Base-by-base conservation (phyloP, 2,888 invertebrate species). In the Hylaea fasciaria region DNA sequence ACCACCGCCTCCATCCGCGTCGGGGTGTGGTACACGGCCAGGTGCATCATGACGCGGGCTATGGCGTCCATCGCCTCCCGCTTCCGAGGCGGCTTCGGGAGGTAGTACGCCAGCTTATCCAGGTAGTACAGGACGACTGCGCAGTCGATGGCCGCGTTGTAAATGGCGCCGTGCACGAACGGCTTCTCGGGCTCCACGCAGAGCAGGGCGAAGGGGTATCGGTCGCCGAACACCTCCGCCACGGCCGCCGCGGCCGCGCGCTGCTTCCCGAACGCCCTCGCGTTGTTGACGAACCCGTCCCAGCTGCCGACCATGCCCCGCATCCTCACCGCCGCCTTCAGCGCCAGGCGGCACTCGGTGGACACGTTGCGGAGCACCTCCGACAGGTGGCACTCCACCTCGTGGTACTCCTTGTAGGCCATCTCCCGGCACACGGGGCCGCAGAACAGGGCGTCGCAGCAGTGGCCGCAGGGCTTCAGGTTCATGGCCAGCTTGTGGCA, bases 361-460 rank as follows among this genome's bases (percentile, higher is more conserved):
- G 41, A 13, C 1, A 14, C 32, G 13, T 46, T 14, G 4, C 29
- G 14, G 14, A 46, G 29, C 5, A 32, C 32, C 13, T 46, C 46
- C 9, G 41, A 41, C 0, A 41, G 41, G 5, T 47, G 11, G 11
- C 64, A 64, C 16, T 64, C 64, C 2, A 64, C 35, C 0, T n/a
- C 0, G 17, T 64, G 64, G 29, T 64, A 64, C 13, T 60, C 60
- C 9, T 51, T 14, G 10, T 13, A 14, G 43, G 60, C 54, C 12
- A 8, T 32, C 0, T 16, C 28, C 43, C 12, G 13, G 39, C 64
- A 64, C 0, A 22, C 0, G 3, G 14, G 8, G 10, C 32, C 10
- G 28, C 64, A 64, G 51, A 57, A 64, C 1, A 64, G 10, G 0
- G 47, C 54, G 12, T 39, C 13, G 22, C 43, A 13, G 43, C 56